A percentile compares a stretch with the other conserved stretches of the same genome.
These are phyloP conservation scores for Gymnosoma rotundatum DNA, from an alignment of 2,888 invertebrate genomes.

Conservation along the genomic window DNA sequence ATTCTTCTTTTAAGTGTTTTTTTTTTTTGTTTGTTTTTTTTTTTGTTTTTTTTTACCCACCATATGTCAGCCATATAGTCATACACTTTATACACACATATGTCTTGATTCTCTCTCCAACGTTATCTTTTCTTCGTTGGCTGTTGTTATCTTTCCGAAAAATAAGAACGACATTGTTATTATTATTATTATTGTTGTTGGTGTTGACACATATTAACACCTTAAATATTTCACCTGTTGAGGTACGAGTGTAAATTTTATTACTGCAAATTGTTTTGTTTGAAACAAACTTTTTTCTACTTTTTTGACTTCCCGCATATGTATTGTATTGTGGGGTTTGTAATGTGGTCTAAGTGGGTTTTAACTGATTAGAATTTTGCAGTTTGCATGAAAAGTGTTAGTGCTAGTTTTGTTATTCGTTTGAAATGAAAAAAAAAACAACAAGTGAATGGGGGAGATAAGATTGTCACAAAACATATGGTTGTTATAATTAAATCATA, in stretches of 20 bases:
- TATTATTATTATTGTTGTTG: slow-evolving; percentile 27
- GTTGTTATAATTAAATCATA: slow-evolving; percentile 25
- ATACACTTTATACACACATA: neutral
- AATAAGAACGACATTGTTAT: slow-evolving; percentile 22
- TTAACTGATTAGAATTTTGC: slow-evolving; percentile 17
- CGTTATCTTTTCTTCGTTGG: slow-evolving; percentile 8
- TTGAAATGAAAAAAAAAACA: neutral
- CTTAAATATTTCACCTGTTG: slow-evolving; percentile 52
- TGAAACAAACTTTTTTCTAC: neutral
- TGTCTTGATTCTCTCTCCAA: slow-evolving; percentile 21
- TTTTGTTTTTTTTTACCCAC: neutral
- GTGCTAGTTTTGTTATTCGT: slow-evolving; percentile 7
- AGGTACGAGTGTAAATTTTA: neutral
- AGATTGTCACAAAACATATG: slow-evolving; percentile 32
- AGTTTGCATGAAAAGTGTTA: slow-evolving; percentile 6
- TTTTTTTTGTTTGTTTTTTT: neutral
- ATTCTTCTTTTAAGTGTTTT: neutral
- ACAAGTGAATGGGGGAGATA: slow-evolving; percentile 23
- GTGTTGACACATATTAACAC: slow-evolving; percentile 49
- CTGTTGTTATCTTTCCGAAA: slow-evolving; percentile 45
- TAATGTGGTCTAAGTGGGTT: slow-evolving; percentile 9
- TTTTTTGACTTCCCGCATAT: neutral
- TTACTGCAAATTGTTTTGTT: slow-evolving; percentile 15
- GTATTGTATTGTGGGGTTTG: neutral
- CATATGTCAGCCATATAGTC: slow-evolving; percentile 7